phyloP scores from a whole-genome alignment of 2,888 invertebrate genomes.

The Frankliniella fusca region DNA sequence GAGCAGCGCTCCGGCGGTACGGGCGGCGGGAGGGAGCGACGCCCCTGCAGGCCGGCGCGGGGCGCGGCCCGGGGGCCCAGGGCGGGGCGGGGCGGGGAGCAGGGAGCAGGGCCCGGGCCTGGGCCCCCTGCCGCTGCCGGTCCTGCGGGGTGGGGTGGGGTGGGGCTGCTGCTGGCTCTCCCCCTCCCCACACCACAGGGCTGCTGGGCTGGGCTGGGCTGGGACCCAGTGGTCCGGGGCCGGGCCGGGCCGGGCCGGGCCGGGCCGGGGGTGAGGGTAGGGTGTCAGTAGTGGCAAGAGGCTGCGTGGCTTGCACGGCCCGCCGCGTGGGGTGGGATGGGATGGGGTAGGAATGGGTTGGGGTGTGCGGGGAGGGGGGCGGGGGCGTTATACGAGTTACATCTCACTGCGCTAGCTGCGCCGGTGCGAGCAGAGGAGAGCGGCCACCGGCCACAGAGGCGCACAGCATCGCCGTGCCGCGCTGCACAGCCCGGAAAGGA shows the following conservation, averaged over 20 bases:
- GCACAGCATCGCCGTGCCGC: too few relatives aligned
- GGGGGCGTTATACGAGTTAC: background rate
- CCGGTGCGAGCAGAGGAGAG: too few relatives aligned
- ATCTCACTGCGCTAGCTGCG: background rate
- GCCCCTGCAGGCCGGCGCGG: background rate
- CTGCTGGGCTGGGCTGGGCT: too few relatives aligned
- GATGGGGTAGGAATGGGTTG: background rate
- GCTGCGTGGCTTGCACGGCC: background rate
- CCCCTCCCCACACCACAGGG: background rate
- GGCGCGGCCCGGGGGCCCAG: background rate
- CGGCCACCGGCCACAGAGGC: too few relatives aligned
- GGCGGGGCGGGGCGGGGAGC: background rate
- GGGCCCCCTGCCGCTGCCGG: background rate
- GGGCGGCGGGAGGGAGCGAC: background rate
- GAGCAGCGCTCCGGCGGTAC: background rate
- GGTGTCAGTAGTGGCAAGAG: conserved; percentile 10
- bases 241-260: background rate
- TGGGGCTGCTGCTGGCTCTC: background rate
- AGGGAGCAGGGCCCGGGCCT: background rate
- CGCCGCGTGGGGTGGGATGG: too few relatives aligned
- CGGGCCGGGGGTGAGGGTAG: background rate
- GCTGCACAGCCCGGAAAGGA: too few relatives aligned
- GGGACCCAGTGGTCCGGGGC: too few relatives aligned
- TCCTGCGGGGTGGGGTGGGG: background rate
- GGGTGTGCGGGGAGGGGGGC: background rate